Conservation (phyloP, 2,888 invertebrate genomes). For the Cyaniris semiargus region DNA sequence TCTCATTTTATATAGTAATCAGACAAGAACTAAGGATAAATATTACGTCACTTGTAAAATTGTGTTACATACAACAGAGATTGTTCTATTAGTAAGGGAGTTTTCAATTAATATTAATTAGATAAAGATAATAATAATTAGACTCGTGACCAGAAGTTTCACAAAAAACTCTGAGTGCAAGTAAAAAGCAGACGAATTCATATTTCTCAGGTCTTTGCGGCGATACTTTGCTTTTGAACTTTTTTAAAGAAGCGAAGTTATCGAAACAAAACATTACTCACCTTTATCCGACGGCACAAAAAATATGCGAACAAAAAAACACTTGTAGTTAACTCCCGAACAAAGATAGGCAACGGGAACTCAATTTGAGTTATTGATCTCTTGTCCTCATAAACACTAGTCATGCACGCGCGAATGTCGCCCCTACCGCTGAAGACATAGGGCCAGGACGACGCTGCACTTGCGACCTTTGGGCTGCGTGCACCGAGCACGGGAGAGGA, state of each 20-base stretch:
- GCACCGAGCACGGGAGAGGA: slow-evolving; percentile 29
- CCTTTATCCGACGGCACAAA: slow-evolving; percentile 35
- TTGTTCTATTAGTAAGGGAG: too few relatives aligned
- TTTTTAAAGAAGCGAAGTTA: not conserved
- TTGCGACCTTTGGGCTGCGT: slow-evolving; percentile 36
- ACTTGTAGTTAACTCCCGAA: slow-evolving; percentile 48
- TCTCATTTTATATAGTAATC: too few relatives aligned
- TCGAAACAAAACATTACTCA: slow-evolving; percentile 28
- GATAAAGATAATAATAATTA: too few relatives aligned
- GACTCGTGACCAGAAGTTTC: not conserved
- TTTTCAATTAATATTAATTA: too few relatives aligned
- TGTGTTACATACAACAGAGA: too few relatives aligned
- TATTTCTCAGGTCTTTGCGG: not conserved
- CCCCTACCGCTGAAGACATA: slow-evolving; percentile 41
- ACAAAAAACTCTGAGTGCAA: not conserved
- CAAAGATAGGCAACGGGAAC: slow-evolving; percentile 56
- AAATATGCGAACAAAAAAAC: slow-evolving; percentile 40
- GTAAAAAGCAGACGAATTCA: not conserved
- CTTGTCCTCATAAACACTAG: slow-evolving; percentile 44
- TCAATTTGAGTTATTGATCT: slow-evolving; percentile 65
- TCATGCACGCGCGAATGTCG: slow-evolving; percentile 35
- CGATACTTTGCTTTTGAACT: not conserved
- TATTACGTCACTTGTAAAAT: too few relatives aligned
- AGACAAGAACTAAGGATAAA: too few relatives aligned
- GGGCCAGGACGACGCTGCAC: slow-evolving; percentile 33